phyloP scores from a whole-genome alignment of 2,888 invertebrate species.

The Alloscopus bannaensis region DNA sequence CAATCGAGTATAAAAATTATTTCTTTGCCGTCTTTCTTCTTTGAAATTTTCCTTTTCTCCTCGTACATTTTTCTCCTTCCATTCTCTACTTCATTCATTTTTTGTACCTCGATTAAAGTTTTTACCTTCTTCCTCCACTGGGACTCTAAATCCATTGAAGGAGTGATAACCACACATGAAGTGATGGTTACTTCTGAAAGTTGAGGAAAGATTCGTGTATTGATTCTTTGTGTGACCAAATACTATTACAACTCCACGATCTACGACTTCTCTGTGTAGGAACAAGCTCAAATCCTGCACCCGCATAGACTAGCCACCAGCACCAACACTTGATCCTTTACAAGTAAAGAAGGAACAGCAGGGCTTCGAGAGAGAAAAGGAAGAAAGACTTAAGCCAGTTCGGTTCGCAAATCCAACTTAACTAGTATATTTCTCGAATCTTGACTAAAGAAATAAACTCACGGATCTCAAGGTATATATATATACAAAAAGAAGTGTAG shows the following conservation, averaged over 20 bases:
- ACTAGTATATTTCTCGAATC: constrained; percentile 34
- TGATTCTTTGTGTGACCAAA: constrained; percentile 50
- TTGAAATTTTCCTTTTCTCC: constrained; percentile 17
- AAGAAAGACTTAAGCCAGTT: constrained; percentile 47
- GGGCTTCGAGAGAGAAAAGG: constrained; percentile 38
- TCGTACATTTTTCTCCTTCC: constrained; percentile 30
- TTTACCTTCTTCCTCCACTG: constrained; percentile 36
- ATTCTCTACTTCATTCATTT: constrained; percentile 32
- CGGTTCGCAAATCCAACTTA: constrained; percentile 45
- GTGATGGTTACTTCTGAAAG: constrained; percentile 45
- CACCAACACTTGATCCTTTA: constrained; percentile 26
- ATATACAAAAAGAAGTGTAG: background rate
- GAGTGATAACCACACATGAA: constrained; percentile 45
- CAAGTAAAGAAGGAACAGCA: constrained; percentile 34
- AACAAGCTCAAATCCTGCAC: constrained; percentile 44
- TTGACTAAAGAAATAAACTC: constrained; percentile 11
- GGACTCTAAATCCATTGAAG: constrained; percentile 42
- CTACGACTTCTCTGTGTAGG: constrained; percentile 10
- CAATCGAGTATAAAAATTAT: constrained; percentile 67
- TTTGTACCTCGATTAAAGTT: background rate
- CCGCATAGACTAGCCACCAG: constrained; percentile 24
- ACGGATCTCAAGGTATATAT: too few relatives aligned
- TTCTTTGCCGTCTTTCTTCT: constrained; percentile 58
- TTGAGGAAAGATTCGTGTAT: constrained; percentile 30
- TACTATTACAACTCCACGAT: constrained; percentile 27